Evolutionary conservation across 2,797 vertebrate genomes (phyloP), one percentile per base, ranked within the genome.

Genomic region (Myotis pilosus): DNA sequence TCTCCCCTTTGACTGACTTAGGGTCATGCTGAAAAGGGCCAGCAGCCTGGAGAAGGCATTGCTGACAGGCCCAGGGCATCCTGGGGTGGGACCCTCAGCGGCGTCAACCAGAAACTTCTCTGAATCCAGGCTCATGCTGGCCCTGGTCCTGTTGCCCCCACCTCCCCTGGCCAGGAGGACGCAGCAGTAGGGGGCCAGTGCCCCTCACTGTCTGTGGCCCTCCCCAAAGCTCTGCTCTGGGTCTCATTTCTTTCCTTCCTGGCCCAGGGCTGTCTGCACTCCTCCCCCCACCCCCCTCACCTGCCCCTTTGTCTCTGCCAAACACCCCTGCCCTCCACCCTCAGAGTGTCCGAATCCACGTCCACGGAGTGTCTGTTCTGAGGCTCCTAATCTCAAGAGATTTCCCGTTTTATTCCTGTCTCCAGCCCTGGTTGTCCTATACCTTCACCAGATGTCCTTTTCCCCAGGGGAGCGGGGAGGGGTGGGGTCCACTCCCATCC

Each of bases 301-400:
- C 1, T 1, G 19, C 19, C 5, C 5, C 49, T n/a, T 23, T 7
- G 0, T 12, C 9, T 51, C 38, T 10, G 36, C 11, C 19, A 19
- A 19, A 22, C 33, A 15, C 44, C 9, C n/a, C 44, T 30, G 28
- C 28, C 30, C 36, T 23, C 47, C 6, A 16, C 23, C 41, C 6
- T 30, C 28, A 30, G 60, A 62, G 60, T 2, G 2, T 62, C 60
- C 6, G 2, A 28, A 62, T 57, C 55, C 23, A 57, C 23, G 0
- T 62, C 60, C 33, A 12, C 2, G 16, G 10, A 38, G 6, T n/a
- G 30, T 78, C 38, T 2, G 0, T 9, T 23, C 7, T 1, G 41
- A 76, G 72, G 25, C 11, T 51, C 47, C 8, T 78, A n/a, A n/a
- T n/a, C 36, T 51, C 41, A 89, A 78, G 38, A 81, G 30, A 10